These are phyloP conservation scores for Cryptoblepharus egeriae DNA, from an alignment of 2,797 vertebrate species.

Conservation along the genomic window DNA sequence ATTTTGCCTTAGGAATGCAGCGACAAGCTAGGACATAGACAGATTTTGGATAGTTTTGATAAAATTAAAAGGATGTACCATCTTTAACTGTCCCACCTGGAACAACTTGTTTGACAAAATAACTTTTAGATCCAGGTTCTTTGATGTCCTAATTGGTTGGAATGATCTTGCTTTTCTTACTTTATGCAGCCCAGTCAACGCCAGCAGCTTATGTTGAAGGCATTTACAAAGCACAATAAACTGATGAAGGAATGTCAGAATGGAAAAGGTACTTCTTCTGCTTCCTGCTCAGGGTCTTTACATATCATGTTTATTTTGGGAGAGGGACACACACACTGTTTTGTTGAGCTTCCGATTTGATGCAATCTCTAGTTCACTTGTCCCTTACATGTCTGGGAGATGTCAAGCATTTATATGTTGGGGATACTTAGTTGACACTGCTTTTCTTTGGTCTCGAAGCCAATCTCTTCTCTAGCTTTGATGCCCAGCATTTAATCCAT, in stretches of 20 bases:
- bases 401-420: background rate
- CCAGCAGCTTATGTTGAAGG: slow-evolving; percentile 83
- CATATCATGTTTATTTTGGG: background rate
- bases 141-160: slow-evolving; percentile 6
- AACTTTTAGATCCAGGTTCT: slow-evolving; percentile 23
- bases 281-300: background rate
- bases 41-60: background rate
- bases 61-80: background rate
- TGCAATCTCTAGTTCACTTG: background rate
- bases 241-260: slow-evolving; percentile 91
- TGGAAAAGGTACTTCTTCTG: slow-evolving; percentile 84
- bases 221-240: slow-evolving; percentile 89
- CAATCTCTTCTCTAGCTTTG: background rate
- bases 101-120: background rate
- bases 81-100: background rate
- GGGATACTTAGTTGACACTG: background rate
- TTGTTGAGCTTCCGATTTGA: background rate
- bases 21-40: background rate
- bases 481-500: background rate
- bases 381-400: background rate
- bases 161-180: slow-evolving; percentile 33
- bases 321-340: background rate
- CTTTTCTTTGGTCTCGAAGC: background rate
- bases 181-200: slow-evolving; percentile 77
- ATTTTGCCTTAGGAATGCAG: background rate